Evolutionary conservation across 2,113 vertebrate species (phyloP), one percentile per base, ranked within the genome.

Genomic region (Pristiophorus japonicus): DNA sequence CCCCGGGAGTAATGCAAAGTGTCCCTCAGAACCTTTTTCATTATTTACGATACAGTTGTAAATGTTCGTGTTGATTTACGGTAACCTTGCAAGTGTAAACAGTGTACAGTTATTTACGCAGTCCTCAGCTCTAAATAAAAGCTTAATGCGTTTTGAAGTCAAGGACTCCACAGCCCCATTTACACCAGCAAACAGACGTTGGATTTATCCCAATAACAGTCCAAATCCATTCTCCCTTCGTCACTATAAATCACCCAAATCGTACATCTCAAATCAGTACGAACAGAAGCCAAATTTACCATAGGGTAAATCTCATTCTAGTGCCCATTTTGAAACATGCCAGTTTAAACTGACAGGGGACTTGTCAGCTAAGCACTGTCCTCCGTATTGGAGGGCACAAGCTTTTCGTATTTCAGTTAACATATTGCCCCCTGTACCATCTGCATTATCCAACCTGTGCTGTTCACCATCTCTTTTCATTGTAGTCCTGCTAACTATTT

Each of bases 121-220:
- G 59, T 92, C 87, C 30, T 90, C 30, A 90, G 55, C 62, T 59
- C 88, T 65, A 92, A 63, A 92, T 38, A 92, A 92, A 65, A 63
- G 59, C 88, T 59, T 65, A 8, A 92, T 65, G 59, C 88, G 7
- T 63, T 62, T 92, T 92, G 18, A 63, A 63, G 88, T 92, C 59
- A 38, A 63, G 88, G 59, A 92, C n/a, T 92, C 59, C 16, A 1
- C 6, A 10, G 59, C 34, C 62, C 34, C 42, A 4, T 92, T 65
- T 63, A 38, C 45, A 63, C 30, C 62, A 65, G 59, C n/a, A 91
- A 62, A 91, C 34, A 20, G 14, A 92, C n/a, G 59, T 62, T 63
- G 18, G 88, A 63, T 92, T 63, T 59, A 38, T 22, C 34, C 34
- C 16, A 92, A 4, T 18, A 63, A 62, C 18, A 38, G 34, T 63